phyloP scores from a whole-genome alignment of 1,140 invertebrate genomes.

The Drosophila lacteicornis region DNA sequence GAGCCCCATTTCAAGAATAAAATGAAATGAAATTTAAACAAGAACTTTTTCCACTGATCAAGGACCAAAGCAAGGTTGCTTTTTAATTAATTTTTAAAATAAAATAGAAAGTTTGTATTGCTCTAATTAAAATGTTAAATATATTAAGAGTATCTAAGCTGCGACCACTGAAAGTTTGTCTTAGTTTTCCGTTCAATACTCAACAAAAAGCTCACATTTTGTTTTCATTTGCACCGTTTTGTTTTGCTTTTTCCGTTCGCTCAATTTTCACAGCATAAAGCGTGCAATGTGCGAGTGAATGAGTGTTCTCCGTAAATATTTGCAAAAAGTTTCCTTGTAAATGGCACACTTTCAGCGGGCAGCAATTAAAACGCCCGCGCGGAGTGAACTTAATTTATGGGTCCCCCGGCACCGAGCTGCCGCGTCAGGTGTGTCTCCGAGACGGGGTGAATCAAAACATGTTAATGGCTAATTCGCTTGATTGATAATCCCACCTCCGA shows the following conservation, averaged over 20 bases:
- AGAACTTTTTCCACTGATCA: too few relatives aligned
- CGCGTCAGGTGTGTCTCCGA: constrained; percentile 12
- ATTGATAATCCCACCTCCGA: constrained; percentile 27
- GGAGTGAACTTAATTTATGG: constrained; percentile 9
- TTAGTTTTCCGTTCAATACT: constrained; percentile 22
- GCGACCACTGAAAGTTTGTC: neutral
- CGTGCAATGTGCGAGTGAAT: constrained; percentile 29
- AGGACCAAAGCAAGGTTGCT: too few relatives aligned
- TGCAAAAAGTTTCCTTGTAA: constrained; percentile 36
- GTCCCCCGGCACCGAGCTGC: constrained; percentile 8
- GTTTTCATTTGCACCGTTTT: constrained; percentile 38
- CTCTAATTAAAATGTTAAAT: neutral
- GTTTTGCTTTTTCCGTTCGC: constrained; percentile 29
- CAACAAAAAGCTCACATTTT: constrained; percentile 31
- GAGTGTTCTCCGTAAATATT: constrained; percentile 43
- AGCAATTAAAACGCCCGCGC: constrained; percentile 34
- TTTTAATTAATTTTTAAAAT: too few relatives aligned
- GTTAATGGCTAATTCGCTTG: constrained; percentile 41
- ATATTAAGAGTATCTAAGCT: constrained; percentile 11
- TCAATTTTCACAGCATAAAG: constrained; percentile 36
- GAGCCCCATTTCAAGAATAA: too few relatives aligned
- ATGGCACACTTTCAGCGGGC: constrained; percentile 9
- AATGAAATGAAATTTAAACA: too few relatives aligned
- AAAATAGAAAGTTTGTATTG: too few relatives aligned
- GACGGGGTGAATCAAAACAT: constrained; percentile 27